Evolutionary conservation across 2,888 invertebrate species (phyloP).

Genomic region (Eubasilissa splendida): DNA sequence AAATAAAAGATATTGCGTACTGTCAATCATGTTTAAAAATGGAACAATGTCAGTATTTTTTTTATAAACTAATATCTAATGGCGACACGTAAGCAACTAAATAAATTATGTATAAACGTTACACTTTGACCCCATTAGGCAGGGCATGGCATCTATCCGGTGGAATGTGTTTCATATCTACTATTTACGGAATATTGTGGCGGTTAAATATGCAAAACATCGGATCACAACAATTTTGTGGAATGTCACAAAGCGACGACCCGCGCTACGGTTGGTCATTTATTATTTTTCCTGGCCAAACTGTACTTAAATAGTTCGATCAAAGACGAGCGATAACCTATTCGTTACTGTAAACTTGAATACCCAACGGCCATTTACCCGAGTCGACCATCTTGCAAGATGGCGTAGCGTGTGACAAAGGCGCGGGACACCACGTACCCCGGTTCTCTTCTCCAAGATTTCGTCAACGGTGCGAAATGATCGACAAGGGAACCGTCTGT

Average conservation of each 20-base stretch:
- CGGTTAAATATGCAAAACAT: not conserved
- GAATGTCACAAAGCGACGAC: not conserved
- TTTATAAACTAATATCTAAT: slow-evolving; percentile 25
- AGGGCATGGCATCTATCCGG: slow-evolving; percentile 40
- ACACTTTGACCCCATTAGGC: slow-evolving; percentile 39
- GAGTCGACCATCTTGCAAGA: slow-evolving; percentile 8
- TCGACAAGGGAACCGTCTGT: not conserved
- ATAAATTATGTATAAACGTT: slow-evolving; percentile 42
- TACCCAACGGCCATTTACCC: slow-evolving; percentile 24
- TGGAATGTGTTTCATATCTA: slow-evolving; percentile 29
- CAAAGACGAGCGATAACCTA: no score
- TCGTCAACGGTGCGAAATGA: not conserved
- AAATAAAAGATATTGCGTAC: no score
- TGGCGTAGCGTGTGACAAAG: not conserved
- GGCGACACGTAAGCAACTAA: slow-evolving; percentile 35
- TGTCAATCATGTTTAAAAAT: no score
- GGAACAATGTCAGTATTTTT: not conserved
- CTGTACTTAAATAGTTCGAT: no score
- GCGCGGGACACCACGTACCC: not conserved
- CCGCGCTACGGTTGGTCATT: no score
- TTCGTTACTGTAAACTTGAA: not conserved
- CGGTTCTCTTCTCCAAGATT: not conserved
- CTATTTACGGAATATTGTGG: slow-evolving; percentile 1
- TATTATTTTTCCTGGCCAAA: no score
- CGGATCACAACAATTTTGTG: not conserved